Evolutionary conservation across 30 jellyfish, hydroid and myxozoan genomes (phyloP).

Genomic region (Pelagia noctiluca): DNA sequence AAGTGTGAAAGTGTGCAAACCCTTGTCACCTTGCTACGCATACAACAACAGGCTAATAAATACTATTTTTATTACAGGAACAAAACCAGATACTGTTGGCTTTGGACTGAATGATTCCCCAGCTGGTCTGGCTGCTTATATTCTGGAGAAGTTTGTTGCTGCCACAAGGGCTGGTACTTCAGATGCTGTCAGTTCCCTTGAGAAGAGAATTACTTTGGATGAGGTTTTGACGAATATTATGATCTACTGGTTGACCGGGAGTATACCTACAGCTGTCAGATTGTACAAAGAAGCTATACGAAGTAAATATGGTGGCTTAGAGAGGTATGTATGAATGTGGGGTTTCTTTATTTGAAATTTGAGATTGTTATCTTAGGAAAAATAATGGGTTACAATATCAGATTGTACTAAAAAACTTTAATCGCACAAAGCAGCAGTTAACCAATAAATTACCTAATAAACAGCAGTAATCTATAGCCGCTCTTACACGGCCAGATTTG

Average conservation of each 20-base stretch:
- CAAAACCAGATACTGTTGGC: conserved; percentile 75
- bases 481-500: no score
- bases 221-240: conserved; percentile 68
- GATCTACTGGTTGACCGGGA: conserved; percentile 67
- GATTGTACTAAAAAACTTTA: no score
- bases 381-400: no score
- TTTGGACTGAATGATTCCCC: conserved; percentile 69
- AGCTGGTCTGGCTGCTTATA: conserved; percentile 68
- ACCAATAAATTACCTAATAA: no score
- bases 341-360: no score
- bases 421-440: no score
- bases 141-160: conserved; percentile 58
- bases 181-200: conserved; percentile 36
- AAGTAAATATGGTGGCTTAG: neutral
- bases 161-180: conserved; percentile 7
- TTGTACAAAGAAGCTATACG: conserved; percentile 48
- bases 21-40: no score
- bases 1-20: no score
- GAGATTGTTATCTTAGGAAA: no score
- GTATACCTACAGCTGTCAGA: conserved; percentile 71
- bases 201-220: conserved; percentile 37
- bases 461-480: no score
- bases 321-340: conserved; percentile 16
- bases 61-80: no score
- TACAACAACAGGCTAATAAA: no score